Evolutionary conservation across 2,888 invertebrate genomes (phyloP).

Genomic region (Coenonympha glycerion): DNA sequence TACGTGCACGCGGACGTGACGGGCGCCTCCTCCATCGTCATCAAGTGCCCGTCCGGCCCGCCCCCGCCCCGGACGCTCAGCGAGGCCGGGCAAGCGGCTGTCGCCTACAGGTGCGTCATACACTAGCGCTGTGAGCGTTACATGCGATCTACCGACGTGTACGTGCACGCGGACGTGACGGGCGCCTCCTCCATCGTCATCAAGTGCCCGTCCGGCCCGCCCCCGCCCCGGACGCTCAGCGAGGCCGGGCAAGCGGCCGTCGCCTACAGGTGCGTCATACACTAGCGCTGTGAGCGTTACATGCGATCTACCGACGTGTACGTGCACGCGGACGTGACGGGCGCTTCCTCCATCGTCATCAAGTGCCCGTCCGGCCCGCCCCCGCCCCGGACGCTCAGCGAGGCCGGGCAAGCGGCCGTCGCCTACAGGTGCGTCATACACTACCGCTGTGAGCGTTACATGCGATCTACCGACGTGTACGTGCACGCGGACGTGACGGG

Average conservation of each 20-base stretch:
- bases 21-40: slow-evolving; percentile 92
- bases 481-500: slow-evolving; percentile 98
- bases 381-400: slow-evolving; percentile 96
- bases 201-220: slow-evolving; percentile 78
- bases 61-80: slow-evolving; percentile 96
- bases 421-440: slow-evolving; percentile 82
- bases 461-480: slow-evolving; percentile 87
- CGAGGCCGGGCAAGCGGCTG: slow-evolving; percentile 97
- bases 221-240: slow-evolving; percentile 96
- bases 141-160: slow-evolving; percentile 84
- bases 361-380: slow-evolving; percentile 81
- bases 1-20: slow-evolving; percentile 98
- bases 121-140: too few relatives aligned
- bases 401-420: slow-evolving; percentile 97
- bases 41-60: slow-evolving; percentile 81
- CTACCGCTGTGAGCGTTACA: too few relatives aligned
- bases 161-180: slow-evolving; percentile 97
- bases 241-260: slow-evolving; percentile 98
- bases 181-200: slow-evolving; percentile 95
- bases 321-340: slow-evolving; percentile 97
- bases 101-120: slow-evolving; percentile 83
- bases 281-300: too few relatives aligned
- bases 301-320: slow-evolving; percentile 90
- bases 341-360: slow-evolving; percentile 93
- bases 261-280: slow-evolving; percentile 81